Conservation (phyloP, 2,113 vertebrate species). For the Cyanistes caeruleus region DNA sequence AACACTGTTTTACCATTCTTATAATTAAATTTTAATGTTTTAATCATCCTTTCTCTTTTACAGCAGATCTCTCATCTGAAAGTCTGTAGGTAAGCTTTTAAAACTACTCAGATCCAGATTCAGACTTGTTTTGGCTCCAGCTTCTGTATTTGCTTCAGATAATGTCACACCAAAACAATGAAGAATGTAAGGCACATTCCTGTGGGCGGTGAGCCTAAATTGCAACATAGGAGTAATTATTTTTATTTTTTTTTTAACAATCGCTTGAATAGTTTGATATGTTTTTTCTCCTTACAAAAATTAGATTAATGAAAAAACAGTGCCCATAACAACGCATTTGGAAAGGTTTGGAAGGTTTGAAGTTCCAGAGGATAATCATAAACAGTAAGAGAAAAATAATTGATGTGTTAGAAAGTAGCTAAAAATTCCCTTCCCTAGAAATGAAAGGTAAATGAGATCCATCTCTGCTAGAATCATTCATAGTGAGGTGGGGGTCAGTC, state of each 20-base stretch:
- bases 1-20: not conserved
- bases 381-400: not conserved
- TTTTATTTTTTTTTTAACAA: not conserved
- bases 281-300: not conserved
- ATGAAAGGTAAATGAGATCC: not conserved
- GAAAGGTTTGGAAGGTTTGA: not conserved
- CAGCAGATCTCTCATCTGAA: slow-evolving; percentile 79
- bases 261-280: not conserved
- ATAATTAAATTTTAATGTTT: not conserved
- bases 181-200: slow-evolving; percentile 23
- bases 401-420: not conserved
- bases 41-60: slow-evolving; percentile 14
- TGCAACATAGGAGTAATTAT: slow-evolving; percentile 6
- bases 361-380: not conserved
- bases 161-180: not conserved
- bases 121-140: slow-evolving; percentile 25
- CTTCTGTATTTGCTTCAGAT: slow-evolving; percentile 19
- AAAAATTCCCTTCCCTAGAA: not conserved
- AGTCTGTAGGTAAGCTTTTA: slow-evolving; percentile 72
- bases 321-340: not conserved
- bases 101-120: not conserved
- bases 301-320: not conserved
- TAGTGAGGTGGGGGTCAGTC: accelerated
- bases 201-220: not conserved
- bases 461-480: not conserved